A percentile compares a stretch with the other conserved stretches of the same genome.
These are phyloP conservation scores for Choristoneura rosaceana DNA, from an alignment of 2,888 invertebrate species.

Conservation along the genomic window DNA sequence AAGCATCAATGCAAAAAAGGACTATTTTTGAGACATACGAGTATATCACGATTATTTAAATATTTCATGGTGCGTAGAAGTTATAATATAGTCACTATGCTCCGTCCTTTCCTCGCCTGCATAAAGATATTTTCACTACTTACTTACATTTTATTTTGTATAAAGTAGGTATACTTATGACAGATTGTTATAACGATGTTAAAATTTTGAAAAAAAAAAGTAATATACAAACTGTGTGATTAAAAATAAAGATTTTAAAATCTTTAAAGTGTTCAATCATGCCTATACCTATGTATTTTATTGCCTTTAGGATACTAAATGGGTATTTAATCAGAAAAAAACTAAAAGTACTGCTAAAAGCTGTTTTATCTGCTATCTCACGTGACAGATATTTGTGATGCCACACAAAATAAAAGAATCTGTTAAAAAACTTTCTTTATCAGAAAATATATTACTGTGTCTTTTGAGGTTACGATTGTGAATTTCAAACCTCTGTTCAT, in stretches of 20 bases:
- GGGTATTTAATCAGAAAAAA: neutral
- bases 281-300: too few species aligned
- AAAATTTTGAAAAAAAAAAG: slow-evolving; percentile 6
- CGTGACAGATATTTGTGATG: too few species aligned
- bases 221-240: slow-evolving; percentile 8
- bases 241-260: slow-evolving; percentile 22
- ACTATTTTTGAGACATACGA: neutral
- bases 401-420: too few species aligned
- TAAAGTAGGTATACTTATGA: slow-evolving; percentile 48
- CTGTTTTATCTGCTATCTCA: neutral
- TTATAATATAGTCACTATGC: slow-evolving; percentile 54
- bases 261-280: neutral
- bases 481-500: slow-evolving; percentile 32
- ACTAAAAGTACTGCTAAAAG: too few species aligned
- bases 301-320: neutral
- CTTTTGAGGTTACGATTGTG: slow-evolving; percentile 7
- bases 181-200: slow-evolving; percentile 29
- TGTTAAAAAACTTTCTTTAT: too few species aligned
- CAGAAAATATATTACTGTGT: too few species aligned
- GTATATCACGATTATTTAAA: slow-evolving; percentile 36
- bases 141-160: slow-evolving; percentile 45
- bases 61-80: slow-evolving; percentile 59
- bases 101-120: slow-evolving; percentile 70
- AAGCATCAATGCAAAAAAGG: neutral
- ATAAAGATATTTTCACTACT: slow-evolving; percentile 55